These are phyloP conservation scores for Chrysolina oricalcia DNA, from an alignment of 2,888 invertebrate species.

Conservation along the genomic window DNA sequence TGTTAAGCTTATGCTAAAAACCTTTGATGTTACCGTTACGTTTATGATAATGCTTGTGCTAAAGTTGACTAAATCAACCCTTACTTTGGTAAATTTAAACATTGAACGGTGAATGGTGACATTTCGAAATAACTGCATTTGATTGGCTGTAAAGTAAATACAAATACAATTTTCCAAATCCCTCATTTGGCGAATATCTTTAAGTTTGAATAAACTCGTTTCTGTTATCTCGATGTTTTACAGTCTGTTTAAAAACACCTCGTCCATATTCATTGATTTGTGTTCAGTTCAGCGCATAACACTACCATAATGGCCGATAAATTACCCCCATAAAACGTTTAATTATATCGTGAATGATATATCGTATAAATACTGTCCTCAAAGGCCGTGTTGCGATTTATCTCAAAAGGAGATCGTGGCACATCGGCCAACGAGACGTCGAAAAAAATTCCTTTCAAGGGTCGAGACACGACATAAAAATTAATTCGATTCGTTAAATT, in stretches of 20 bases:
- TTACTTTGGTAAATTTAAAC: too few relatives aligned
- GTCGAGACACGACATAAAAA: constrained; percentile 1
- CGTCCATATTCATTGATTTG: not conserved
- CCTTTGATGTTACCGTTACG: too few relatives aligned
- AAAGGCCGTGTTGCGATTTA: constrained; percentile 31
- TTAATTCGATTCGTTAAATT: not conserved
- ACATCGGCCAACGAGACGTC: constrained; percentile 18
- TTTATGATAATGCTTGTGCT: too few relatives aligned
- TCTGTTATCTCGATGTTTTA: not conserved
- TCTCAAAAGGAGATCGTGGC: constrained; percentile 31
- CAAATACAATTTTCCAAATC: too few relatives aligned
- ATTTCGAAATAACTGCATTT: too few relatives aligned
- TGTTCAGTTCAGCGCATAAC: constrained; percentile 3
- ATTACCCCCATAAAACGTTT: constrained; percentile 27
- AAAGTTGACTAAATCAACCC: too few relatives aligned
- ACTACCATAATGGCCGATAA: constrained; percentile 36
- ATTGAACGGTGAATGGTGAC: too few relatives aligned
- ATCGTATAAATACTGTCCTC: constrained; percentile 34
- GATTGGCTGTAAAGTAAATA: too few relatives aligned
- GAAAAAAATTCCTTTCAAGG: not conserved
- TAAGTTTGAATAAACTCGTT: not conserved
- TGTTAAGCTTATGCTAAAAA: too few relatives aligned
- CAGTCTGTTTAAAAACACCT: not conserved
- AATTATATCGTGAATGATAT: constrained; percentile 34
- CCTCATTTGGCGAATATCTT: too few relatives aligned